Evolutionary conservation across 2,113 vertebrate species (phyloP).

Genomic region (Xyliphius kryptos): DNA sequence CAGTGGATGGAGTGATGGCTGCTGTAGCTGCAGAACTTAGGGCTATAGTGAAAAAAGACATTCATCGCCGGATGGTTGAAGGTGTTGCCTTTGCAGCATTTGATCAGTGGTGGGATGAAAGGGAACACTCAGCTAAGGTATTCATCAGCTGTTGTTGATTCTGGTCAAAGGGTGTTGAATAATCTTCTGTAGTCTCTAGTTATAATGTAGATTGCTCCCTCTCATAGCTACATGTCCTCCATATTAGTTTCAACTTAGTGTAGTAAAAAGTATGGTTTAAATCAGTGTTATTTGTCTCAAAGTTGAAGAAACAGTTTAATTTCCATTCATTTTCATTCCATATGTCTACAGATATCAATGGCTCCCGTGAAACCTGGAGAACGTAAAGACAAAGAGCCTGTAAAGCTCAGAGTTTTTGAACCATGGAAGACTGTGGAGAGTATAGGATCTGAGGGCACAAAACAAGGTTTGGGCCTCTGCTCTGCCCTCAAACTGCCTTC

Average conservation of each 20-base stretch:
- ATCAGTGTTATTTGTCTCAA: too few species aligned
- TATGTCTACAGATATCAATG: conserved; percentile 72
- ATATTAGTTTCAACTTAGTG: too few species aligned
- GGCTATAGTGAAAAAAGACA: conserved; percentile 87
- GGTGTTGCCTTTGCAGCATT: conserved; percentile 87
- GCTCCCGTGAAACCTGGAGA: conserved; percentile 72
- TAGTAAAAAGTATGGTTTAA: too few species aligned
- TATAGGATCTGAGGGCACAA: conserved; percentile 69
- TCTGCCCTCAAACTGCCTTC: conserved; percentile 84
- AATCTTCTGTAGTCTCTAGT: too few species aligned
- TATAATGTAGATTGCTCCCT: too few species aligned
- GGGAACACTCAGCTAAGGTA: conserved; percentile 82
- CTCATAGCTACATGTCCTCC: too few species aligned
- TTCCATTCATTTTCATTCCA: too few species aligned
- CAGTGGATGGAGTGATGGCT: conserved; percentile 79
- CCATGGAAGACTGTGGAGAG: conserved; percentile 78
- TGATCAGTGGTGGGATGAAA: conserved; percentile 92
- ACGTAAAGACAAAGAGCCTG: conserved; percentile 68
- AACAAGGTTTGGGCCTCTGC: too few species aligned
- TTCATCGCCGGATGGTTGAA: conserved; percentile 89
- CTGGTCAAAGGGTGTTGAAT: too few species aligned
- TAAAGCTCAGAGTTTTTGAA: conserved; percentile 72
- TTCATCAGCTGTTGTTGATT: too few species aligned
- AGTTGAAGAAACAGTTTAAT: too few species aligned
- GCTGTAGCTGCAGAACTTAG: conserved; percentile 85